Evolutionary conservation across 2,888 invertebrate genomes (phyloP).

Genomic region (Stratiomys singularior): DNA sequence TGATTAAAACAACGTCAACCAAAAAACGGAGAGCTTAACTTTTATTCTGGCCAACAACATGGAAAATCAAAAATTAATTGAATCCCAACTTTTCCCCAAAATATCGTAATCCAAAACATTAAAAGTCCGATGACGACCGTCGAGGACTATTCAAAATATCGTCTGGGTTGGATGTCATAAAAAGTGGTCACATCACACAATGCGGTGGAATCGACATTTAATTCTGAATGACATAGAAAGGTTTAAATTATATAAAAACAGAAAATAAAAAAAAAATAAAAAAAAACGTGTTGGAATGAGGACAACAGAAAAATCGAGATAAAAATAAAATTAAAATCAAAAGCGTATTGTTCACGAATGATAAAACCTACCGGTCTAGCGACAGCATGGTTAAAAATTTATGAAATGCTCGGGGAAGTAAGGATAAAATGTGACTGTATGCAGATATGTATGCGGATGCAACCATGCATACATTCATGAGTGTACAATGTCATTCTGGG

Average conservation of each 20-base stretch:
- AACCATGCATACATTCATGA: conserved; percentile 37
- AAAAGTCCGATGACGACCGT: conserved; percentile 33
- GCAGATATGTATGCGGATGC: neutral
- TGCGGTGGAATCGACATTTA: conserved; percentile 19
- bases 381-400: conserved; percentile 39
- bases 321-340: conserved; percentile 41
- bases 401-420: conserved; percentile 22
- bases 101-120: conserved; percentile 43
- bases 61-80: conserved; percentile 47
- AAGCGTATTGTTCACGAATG: conserved; percentile 35
- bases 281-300: no score
- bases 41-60: conserved; percentile 31
- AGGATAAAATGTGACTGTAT: neutral
- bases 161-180: conserved; percentile 1
- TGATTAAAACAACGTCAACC: conserved; percentile 36
- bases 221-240: conserved; percentile 38
- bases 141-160: neutral
- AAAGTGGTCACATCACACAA: conserved; percentile 10
- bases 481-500: conserved; percentile 27
- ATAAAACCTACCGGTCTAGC: conserved; percentile 33
- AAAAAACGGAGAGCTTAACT: conserved; percentile 27
- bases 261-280: conserved; percentile 26
- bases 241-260: conserved; percentile 21
- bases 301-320: conserved; percentile 6
- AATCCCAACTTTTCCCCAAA: conserved; percentile 36